These are phyloP conservation scores for Ennomos fuscantarius DNA, from an alignment of 2,888 invertebrate species.

Conservation along the genomic window DNA sequence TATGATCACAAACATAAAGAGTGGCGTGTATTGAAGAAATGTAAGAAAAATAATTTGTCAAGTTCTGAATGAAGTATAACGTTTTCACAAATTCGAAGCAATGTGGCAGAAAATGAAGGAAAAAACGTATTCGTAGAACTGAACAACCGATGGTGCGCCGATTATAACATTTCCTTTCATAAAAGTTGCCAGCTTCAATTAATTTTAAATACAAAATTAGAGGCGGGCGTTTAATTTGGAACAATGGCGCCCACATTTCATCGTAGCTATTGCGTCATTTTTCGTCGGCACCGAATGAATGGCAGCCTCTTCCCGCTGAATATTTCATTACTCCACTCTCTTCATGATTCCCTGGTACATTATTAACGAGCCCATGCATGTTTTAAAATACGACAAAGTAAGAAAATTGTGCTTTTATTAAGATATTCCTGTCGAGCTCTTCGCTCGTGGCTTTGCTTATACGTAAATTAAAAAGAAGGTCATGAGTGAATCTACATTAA, in stretches of 20 bases:
- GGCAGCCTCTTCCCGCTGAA: conserved; percentile 45
- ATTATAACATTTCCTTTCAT: conserved; percentile 10
- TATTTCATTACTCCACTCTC: conserved; percentile 54
- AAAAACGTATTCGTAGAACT: too few species aligned
- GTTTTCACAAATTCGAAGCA: too few species aligned
- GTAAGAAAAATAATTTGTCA: too few species aligned
- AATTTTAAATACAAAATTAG: conserved; percentile 29
- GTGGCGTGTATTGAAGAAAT: too few species aligned
- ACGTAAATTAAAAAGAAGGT: too few species aligned
- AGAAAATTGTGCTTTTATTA: conserved; percentile 20
- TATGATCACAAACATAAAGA: too few species aligned
- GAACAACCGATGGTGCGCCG: not conserved
- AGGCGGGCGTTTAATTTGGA: conserved; percentile 26
- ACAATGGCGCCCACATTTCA: conserved; percentile 30
- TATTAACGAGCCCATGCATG: conserved; percentile 53
- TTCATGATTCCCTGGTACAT: conserved; percentile 60
- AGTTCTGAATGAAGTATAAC: too few species aligned
- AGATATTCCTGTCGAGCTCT: conserved; percentile 3
- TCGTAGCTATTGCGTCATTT: conserved; percentile 35
- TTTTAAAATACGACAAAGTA: conserved; percentile 36
- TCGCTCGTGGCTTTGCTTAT: not conserved
- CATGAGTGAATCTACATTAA: not conserved
- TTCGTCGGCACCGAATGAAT: conserved; percentile 36
- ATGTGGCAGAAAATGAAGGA: too few species aligned
- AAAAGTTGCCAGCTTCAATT: conserved; percentile 24